Evolutionary conservation across 2,113 vertebrate genomes (phyloP), one percentile per base, ranked within the genome.

Genomic region (Esox niger): DNA sequence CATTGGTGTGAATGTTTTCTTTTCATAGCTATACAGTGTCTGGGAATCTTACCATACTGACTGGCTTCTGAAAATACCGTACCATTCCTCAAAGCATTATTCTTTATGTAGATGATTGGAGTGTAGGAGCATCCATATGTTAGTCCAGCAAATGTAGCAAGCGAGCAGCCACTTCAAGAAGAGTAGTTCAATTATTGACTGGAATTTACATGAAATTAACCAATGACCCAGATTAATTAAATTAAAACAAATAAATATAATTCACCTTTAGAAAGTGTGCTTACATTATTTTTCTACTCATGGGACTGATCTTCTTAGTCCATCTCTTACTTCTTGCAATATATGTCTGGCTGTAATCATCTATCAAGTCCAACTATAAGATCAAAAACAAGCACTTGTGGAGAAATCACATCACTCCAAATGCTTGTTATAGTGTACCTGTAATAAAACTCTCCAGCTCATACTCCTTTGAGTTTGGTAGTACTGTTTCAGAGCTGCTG

Each of bases 61-160:
- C 57, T 69, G 27, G 56, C 57, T 47, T 38, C 57, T 4, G 9
- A 11, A 30, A 49, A 69, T 25, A 2, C 10, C 6, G 67, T 46
- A 25, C n/a, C 35, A 47, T 69, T 69, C 57, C 47, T 61, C 43
- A 60, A 59, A 15, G 54, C 25, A 11, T 27, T 69, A 27, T 69
- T 57, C 26, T 68, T 69, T 21, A 61, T 69, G 67, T 61, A 61
- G 27, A 69, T 23, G 33, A 60, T 60, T n/a, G 67, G 38, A 20
- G 57, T 69, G 38, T 61, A 61, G 9, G 67, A 17, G 17, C 56
- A 60, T n/a, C 57, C 43, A 49, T 61, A 69, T 3, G 29, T 27
- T 23, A 61, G 13, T 13, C 67, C 67, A 21, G 67, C 38, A 49
- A 29, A 25, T 9, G 31, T 11, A 23, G 67, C 67, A 32, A 69